These are phyloP conservation scores for Latrodectus elegans DNA, from an alignment of 2,888 invertebrate genomes.

Conservation along the genomic window DNA sequence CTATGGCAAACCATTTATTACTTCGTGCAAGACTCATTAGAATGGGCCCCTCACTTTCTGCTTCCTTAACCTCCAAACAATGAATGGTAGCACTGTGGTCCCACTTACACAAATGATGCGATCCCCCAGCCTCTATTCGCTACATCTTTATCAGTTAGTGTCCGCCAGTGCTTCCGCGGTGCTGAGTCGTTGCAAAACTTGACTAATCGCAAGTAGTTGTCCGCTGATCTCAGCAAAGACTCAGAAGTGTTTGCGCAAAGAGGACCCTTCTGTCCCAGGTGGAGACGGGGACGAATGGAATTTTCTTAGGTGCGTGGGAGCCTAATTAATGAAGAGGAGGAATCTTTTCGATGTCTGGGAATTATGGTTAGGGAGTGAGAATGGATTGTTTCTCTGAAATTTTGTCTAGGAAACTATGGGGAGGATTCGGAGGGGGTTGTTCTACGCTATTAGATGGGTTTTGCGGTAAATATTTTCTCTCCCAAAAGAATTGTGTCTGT, in stretches of 20 bases:
- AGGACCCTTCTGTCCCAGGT: too few relatives aligned
- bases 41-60: neutral
- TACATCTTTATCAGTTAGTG: conserved; percentile 31
- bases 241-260: too few relatives aligned
- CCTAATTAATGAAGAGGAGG: conserved; percentile 4
- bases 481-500: too few relatives aligned
- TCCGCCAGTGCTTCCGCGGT: neutral
- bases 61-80: conserved; percentile 13
- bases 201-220: conserved; percentile 45
- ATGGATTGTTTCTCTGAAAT: neutral
- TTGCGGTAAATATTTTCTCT: too few relatives aligned
- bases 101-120: conserved; percentile 43
- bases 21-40: too few relatives aligned
- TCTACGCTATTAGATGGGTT: too few relatives aligned
- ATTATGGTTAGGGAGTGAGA: neutral
- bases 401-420: neutral
- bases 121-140: neutral
- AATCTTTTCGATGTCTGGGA: neutral
- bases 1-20: too few relatives aligned
- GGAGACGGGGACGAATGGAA: neutral
- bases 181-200: conserved; percentile 59
- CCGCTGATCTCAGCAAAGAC: conserved; percentile 32
- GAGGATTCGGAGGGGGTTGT: too few relatives aligned
- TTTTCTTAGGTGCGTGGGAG: neutral
- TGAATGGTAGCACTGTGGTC: conserved; percentile 22